Base-by-base conservation (phyloP, 53 echinoderm and acorn worm genomes). In the Antedon mediterranea region DNA sequence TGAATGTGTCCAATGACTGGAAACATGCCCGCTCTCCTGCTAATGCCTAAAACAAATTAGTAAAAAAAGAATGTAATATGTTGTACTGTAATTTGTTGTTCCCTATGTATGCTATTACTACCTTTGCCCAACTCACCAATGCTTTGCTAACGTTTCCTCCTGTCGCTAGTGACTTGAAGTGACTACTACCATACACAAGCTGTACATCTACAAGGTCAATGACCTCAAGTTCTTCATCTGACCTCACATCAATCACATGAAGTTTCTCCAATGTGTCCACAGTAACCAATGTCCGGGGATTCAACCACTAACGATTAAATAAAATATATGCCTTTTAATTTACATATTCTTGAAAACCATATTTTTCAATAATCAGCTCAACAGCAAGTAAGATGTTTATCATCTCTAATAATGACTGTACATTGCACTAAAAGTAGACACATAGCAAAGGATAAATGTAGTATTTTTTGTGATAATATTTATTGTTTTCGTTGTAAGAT, bases 71-170 rank as follows among this genome's bases (percentile, higher is more conserved):
- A n/a, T n/a, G n/a, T n/a, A n/a, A n/a, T n/a, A n/a, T n/a, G n/a
- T n/a, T n/a, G n/a, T n/a, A n/a, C n/a, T n/a, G n/a, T n/a, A n/a
- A n/a, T n/a, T n/a, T n/a, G n/a, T n/a, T n/a, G n/a, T n/a, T n/a
- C n/a, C n/a, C n/a, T n/a, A n/a, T n/a, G n/a, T n/a, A 43, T 30
- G n/a, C 29, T 30, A 71, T 33, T 34, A 33, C 57, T n/a, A 43
- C 0, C 28, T 43, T 32, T 28, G 31, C n/a, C 3, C 14, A n/a
- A 87, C 88, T 73, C 78, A 97, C 97, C 97, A 97, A 82, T 31
- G 92, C 97, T 92, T 97, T 84, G 82, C 97, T 97, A 76, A 97
- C 97, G 77, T 97, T 97, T n/a, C 92, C 97, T 31, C 97, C 92
- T 0, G 91, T 97, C 13, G 97, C 97, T 7, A 97, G 79, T 0